Conservation (phyloP, 1,140 invertebrate species). For the Zaprionus camerounensis region DNA sequence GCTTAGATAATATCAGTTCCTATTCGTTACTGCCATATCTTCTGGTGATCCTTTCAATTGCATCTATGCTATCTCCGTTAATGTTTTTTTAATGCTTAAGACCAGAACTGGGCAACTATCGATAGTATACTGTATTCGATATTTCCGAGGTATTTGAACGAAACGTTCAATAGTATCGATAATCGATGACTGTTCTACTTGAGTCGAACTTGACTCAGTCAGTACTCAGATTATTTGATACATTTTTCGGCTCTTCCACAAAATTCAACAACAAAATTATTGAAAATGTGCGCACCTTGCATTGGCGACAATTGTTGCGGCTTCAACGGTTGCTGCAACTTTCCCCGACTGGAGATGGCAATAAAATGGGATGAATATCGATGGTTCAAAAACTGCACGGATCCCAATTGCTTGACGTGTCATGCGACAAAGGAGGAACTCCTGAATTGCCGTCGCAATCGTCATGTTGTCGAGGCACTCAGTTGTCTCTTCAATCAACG, state of each 20-base stretch:
- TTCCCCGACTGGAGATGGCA: neutral
- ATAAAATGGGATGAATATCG: neutral
- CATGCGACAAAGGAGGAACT: neutral
- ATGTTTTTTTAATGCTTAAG: too few relatives aligned
- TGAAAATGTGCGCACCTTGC: neutral
- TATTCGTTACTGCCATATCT: too few relatives aligned
- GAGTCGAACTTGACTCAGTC: neutral
- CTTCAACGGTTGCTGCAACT: neutral
- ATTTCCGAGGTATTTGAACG: too few relatives aligned
- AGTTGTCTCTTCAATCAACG: slow-evolving; percentile 43
- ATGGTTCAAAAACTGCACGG: slow-evolving; percentile 28
- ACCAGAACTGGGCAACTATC: too few relatives aligned
- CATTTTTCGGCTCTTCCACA: neutral
- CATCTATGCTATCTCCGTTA: too few relatives aligned
- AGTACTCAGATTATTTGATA: neutral
- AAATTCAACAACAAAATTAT: neutral
- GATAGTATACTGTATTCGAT: too few relatives aligned
- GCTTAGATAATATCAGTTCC: too few relatives aligned
- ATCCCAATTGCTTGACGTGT: neutral
- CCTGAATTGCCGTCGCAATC: slow-evolving; percentile 37
- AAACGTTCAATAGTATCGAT: too few relatives aligned
- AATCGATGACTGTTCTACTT: neutral
- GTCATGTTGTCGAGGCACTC: slow-evolving; percentile 55
- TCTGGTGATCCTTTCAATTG: too few relatives aligned
- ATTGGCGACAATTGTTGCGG: neutral